A percentile compares a stretch with the other conserved stretches of the same genome.
phyloP scores from a whole-genome alignment of 2,797 vertebrate genomes.

The Falco berigora region DNA sequence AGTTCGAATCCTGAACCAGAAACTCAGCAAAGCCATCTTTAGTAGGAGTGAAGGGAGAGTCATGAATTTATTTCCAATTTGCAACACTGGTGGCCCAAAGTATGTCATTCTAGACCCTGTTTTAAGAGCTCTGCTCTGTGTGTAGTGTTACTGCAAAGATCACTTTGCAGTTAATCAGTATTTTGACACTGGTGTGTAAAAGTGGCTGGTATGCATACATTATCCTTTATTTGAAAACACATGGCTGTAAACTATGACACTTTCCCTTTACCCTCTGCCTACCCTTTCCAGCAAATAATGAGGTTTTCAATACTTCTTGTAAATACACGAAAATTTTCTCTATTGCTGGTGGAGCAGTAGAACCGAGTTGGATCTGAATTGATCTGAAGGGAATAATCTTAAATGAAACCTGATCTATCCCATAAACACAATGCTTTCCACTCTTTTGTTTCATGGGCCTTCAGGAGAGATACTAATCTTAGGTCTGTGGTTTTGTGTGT shows the following conservation, averaged over 20 bases:
- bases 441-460: not conserved
- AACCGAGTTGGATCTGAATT: not conserved
- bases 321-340: not conserved
- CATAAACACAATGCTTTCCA: not conserved
- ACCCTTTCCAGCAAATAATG: not conserved
- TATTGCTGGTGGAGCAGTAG: not conserved
- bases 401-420: not conserved
- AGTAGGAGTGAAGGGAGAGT: not conserved
- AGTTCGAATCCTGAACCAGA: not conserved
- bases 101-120: not conserved
- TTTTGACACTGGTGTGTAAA: conserved; percentile 27
- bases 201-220: not conserved
- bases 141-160: not conserved
- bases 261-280: not conserved
- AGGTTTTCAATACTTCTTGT: not conserved
- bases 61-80: not conserved
- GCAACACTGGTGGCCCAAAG: not conserved
- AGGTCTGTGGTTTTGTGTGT: not conserved
- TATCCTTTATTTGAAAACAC: conserved; percentile 14
- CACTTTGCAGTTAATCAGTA: not conserved
- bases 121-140: not conserved
- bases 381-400: not conserved
- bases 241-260: not conserved
- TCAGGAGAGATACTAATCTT: not conserved
- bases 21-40: not conserved